Conservation (phyloP, 1,140 invertebrate genomes). For the Tetramorium parvispinum region DNA sequence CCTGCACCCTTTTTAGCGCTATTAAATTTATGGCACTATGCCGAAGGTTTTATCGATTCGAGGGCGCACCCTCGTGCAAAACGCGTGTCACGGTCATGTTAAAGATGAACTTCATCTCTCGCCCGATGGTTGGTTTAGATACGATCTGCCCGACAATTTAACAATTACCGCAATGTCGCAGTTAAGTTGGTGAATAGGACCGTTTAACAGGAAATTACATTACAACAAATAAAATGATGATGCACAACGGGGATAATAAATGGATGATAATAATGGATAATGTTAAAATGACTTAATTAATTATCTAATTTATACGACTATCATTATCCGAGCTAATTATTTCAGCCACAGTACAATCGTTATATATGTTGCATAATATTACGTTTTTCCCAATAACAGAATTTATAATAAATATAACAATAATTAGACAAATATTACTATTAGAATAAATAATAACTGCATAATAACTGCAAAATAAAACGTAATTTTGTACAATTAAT, state of each 20-base stretch:
- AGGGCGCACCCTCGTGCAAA: background rate
- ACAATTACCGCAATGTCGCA: background rate
- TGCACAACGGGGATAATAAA: background rate
- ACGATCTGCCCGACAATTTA: slow-evolving; percentile 6
- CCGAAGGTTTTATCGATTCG: slow-evolving; percentile 42
- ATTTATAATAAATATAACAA: background rate
- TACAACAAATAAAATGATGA: slow-evolving; percentile 2
- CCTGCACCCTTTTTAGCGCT: background rate
- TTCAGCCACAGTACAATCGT: background rate
- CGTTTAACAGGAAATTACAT: background rate
- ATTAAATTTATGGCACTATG: background rate
- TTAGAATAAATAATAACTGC: too few relatives aligned
- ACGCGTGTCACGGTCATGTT: slow-evolving; percentile 37
- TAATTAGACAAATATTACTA: background rate
- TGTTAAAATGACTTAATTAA: background rate
- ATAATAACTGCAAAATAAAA: background rate
- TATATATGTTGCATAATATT: background rate
- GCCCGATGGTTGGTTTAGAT: background rate
- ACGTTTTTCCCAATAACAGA: background rate
- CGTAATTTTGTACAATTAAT: background rate
- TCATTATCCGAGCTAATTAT: background rate
- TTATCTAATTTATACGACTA: background rate
- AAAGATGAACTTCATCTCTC: background rate
- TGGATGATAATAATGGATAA: too few relatives aligned
- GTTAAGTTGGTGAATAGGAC: background rate